Evolutionary conservation across 2,113 vertebrate genomes (phyloP), one percentile per base, ranked within the genome.

Genomic region (Mungos mungo): DNA sequence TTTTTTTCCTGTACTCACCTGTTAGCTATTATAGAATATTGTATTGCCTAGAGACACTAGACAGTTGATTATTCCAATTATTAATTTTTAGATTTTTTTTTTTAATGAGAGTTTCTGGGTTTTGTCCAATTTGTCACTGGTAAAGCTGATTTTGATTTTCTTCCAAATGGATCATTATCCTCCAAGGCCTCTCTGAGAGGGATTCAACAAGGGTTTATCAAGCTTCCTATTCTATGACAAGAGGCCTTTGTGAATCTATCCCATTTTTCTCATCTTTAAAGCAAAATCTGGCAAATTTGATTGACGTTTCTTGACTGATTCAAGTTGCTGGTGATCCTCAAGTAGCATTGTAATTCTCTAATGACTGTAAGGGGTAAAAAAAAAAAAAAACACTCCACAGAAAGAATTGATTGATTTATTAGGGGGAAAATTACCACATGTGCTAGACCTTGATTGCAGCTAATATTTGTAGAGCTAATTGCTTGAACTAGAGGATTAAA

Each of bases 381-480:
- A 74, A 71, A 69, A 35, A 71, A 76, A 72, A 97, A 90, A 84
- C 83, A 96, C 93, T 97, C 96, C 84, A 76, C 57, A 66, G 97
- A 92, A 97, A 97, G 96, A 97, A 96, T 8, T 97, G 97, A 97
- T 97, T 97, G 98, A 98, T 97, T 98, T 88, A 97, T 98, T 98
- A 95, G 95, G 88, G 83, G 54, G 92, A 65, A 96, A 97, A 98
- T 98, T 98, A 95, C 94, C 90, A 90, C 96, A 85, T 97, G 92
- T 97, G 95, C 90, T 96, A 96, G 96, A 94, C 92, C 90, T 97
- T 98, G 97, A 98, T 98, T 96, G 97, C 97, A 97, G 96, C 96
- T 97, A 97, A 97, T 97, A 98, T 98, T 97, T 97, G 97, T 97
- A 96, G 94, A 97, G 96, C 95, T 98, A 98, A 98, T 97, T 98